phyloP scores from a whole-genome alignment of 2,113 vertebrate species.

The Columbina picui region DNA sequence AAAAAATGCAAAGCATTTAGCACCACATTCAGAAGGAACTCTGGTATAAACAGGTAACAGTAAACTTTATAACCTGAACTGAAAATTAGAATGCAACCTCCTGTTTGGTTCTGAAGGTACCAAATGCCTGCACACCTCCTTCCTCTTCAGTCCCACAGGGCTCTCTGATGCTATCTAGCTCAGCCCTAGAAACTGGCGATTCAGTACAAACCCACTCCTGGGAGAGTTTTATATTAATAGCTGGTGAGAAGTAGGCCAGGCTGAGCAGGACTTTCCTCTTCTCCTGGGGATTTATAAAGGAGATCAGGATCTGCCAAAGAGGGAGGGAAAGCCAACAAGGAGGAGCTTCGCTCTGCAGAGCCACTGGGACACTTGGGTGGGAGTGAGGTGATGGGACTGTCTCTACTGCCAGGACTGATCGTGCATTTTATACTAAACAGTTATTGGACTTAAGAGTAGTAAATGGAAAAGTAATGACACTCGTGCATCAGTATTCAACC shows the following conservation, averaged over 20 bases:
- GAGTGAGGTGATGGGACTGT: not conserved
- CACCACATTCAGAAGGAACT: not conserved
- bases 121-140: not conserved
- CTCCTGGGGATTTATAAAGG: not conserved
- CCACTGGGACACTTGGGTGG: not conserved
- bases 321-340: not conserved
- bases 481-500: not conserved
- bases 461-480: not conserved
- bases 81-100: not conserved
- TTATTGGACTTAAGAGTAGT: not conserved
- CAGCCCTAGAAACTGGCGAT: not conserved
- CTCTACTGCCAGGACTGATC: not conserved
- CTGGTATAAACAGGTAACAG: not conserved
- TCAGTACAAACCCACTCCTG: not conserved
- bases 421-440: not conserved
- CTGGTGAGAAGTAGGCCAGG: not conserved
- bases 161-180: not conserved
- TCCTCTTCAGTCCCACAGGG: not conserved
- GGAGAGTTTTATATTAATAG: not conserved
- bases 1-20: not conserved
- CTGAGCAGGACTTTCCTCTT: not conserved
- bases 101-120: not conserved
- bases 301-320: not conserved
- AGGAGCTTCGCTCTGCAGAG: not conserved
- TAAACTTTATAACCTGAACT: not conserved